Percentiles rank a stretch among this genome's conserved stretches.
phyloP scores from a whole-genome alignment of 2,888 invertebrate species.

The Lepidochrysops patricia region DNA sequence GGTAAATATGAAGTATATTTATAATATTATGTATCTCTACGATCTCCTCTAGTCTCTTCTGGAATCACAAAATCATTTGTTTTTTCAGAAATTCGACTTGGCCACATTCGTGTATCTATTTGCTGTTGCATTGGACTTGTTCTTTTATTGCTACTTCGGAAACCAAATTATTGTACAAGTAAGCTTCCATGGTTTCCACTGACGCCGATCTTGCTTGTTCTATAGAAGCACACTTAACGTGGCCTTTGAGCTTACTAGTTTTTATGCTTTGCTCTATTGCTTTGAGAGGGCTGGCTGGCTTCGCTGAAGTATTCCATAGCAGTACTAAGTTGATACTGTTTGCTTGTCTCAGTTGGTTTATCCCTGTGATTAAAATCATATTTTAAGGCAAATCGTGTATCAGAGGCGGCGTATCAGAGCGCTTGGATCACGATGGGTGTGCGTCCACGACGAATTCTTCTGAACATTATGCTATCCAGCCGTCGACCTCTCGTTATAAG shows the following conservation, averaged over 20 bases:
- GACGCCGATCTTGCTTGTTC: too few relatives aligned
- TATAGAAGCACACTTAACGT: too few relatives aligned
- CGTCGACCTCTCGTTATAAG: slow-evolving; percentile 37
- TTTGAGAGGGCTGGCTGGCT: too few relatives aligned
- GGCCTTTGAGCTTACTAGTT: too few relatives aligned
- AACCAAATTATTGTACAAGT: slow-evolving; percentile 62
- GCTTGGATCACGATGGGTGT: slow-evolving; percentile 46
- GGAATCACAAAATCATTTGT: too few relatives aligned
- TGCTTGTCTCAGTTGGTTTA: too few relatives aligned
- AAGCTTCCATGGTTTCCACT: background rate
- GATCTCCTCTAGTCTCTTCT: background rate
- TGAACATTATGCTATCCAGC: slow-evolving; percentile 46
- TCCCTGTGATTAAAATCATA: too few relatives aligned
- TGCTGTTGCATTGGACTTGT: slow-evolving; percentile 58
- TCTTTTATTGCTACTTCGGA: slow-evolving; percentile 59
- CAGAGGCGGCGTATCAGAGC: slow-evolving; percentile 54
- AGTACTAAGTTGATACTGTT: too few relatives aligned
- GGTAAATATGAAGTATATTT: slow-evolving; percentile 30
- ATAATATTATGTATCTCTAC: background rate
- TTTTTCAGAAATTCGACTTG: slow-evolving; percentile 54
- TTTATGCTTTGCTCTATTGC: too few relatives aligned
- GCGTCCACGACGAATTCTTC: slow-evolving; percentile 39
- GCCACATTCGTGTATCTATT: slow-evolving; percentile 54
- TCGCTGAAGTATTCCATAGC: too few relatives aligned
- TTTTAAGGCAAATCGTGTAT: slow-evolving; percentile 49